phyloP scores from a whole-genome alignment of 2,888 invertebrate genomes.

The Mesodorylaimus sp. region DNA sequence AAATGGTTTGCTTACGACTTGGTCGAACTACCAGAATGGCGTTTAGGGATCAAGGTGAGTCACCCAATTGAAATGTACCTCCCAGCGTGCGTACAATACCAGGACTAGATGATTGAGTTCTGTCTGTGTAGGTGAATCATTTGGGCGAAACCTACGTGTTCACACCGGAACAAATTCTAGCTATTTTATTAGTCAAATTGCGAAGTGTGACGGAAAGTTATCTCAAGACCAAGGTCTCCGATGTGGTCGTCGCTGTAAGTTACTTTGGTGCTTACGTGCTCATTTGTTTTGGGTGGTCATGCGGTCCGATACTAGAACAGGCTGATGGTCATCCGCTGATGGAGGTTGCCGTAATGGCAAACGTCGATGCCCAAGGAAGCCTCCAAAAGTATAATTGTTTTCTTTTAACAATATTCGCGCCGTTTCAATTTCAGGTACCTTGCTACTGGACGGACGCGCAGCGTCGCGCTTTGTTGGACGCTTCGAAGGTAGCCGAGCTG shows the following conservation, averaged over 20 bases:
- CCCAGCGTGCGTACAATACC: background rate
- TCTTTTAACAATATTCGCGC: too few species aligned
- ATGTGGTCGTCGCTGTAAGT: conserved; percentile 38
- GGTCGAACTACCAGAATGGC: conserved; percentile 54
- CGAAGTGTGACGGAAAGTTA: conserved; percentile 71
- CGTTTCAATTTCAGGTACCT: too few species aligned
- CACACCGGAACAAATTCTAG: conserved; percentile 74
- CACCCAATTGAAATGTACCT: too few species aligned
- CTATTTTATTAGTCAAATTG: conserved; percentile 88
- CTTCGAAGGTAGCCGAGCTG: conserved; percentile 73
- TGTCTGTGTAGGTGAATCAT: conserved; percentile 48
- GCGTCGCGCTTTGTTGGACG: conserved; percentile 69
- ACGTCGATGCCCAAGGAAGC: too few species aligned
- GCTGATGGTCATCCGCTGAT: too few species aligned
- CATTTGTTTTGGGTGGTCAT: too few species aligned
- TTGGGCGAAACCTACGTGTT: conserved; percentile 65
- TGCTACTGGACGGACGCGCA: conserved; percentile 86
- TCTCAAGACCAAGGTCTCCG: conserved; percentile 46
- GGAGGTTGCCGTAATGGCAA: too few species aligned
- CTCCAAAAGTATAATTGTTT: too few species aligned
- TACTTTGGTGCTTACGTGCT: too few species aligned
- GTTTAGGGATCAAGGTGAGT: conserved; percentile 62
- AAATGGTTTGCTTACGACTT: conserved; percentile 58
- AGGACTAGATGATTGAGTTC: background rate
- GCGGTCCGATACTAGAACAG: too few species aligned